Conservation (phyloP, 2,888 invertebrate species). For the Macaria notata region DNA sequence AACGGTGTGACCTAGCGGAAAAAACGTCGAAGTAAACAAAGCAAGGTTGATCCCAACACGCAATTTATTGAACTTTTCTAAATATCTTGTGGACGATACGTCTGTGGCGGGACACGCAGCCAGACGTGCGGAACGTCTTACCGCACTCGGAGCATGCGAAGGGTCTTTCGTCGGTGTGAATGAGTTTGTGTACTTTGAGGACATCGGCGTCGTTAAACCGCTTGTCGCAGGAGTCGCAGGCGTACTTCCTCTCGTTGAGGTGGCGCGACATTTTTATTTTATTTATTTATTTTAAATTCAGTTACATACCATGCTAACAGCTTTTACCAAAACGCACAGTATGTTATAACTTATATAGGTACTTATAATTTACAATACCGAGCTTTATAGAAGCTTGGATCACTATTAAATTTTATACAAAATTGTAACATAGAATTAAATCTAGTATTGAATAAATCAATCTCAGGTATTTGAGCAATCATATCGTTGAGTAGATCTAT, state of each 20-base stretch:
- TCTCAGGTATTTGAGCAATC: too few species aligned
- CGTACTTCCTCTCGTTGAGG: slow-evolving; percentile 76
- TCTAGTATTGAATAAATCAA: too few species aligned
- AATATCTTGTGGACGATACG: slow-evolving; percentile 66
- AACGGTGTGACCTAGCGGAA: not conserved
- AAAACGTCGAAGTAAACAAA: slow-evolving; percentile 5
- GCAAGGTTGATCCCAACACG: not conserved
- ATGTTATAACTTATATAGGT: too few species aligned
- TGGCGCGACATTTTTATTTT: slow-evolving; percentile 78
- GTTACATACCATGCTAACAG: too few species aligned
- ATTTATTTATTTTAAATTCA: too few species aligned
- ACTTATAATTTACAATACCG: too few species aligned
- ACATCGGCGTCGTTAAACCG: slow-evolving; percentile 79
- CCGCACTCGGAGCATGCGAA: slow-evolving; percentile 73
- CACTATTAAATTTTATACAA: too few species aligned
- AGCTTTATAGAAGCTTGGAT: too few species aligned
- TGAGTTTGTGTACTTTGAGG: slow-evolving; percentile 72
- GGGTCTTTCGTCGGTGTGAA: slow-evolving; percentile 74
- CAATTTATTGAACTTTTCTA: slow-evolving; percentile 50
- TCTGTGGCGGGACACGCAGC: slow-evolving; percentile 73
- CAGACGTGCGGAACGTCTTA: slow-evolving; percentile 74
- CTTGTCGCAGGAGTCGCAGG: slow-evolving; percentile 78
- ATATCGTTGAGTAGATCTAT: too few species aligned
- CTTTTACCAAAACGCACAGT: too few species aligned
- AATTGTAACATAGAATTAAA: too few species aligned